Percentiles rank a stretch among this genome's conserved stretches.
phyloP scores from a whole-genome alignment of 2,113 vertebrate genomes.

The Daphoenositta chrysoptera region DNA sequence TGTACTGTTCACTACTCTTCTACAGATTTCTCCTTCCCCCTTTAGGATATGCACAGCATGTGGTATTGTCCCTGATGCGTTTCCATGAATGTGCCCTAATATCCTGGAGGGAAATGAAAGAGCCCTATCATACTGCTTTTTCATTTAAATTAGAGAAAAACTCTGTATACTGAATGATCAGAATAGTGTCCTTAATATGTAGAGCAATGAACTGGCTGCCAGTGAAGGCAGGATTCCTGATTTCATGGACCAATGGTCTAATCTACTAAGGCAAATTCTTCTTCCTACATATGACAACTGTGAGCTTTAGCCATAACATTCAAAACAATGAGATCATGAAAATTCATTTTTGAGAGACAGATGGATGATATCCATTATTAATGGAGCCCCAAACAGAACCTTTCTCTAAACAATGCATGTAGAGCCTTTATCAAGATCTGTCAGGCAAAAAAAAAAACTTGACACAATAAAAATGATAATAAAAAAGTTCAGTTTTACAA shows the following conservation, averaged over 20 bases:
- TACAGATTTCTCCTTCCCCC: neutral
- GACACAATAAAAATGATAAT: conserved; percentile 10
- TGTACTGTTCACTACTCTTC: neutral
- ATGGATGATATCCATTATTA: conserved; percentile 72
- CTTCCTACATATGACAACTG: conserved; percentile 46
- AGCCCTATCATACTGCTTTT: conserved; percentile 46
- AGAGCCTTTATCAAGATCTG: conserved; percentile 40
- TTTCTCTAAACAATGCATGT: conserved; percentile 35
- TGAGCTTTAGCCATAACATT: conserved; percentile 41
- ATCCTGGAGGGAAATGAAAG: conserved; percentile 63
- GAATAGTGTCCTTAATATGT: conserved; percentile 13
- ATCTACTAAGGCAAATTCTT: conserved; percentile 57
- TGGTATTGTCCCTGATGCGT: neutral
- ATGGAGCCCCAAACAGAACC: conserved; percentile 47
- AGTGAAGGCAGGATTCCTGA: conserved; percentile 23
- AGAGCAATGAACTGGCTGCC: neutral
- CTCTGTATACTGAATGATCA: neutral
- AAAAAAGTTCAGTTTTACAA: neutral
- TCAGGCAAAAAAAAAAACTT: conserved; percentile 11
- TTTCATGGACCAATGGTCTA: conserved; percentile 60
- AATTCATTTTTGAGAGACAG: conserved; percentile 68
- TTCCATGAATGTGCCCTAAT: conserved; percentile 28
- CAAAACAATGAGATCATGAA: conserved; percentile 65
- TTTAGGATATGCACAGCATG: conserved; percentile 18
- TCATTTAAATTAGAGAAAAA: conserved; percentile 56